A percentile compares a stretch with the other conserved stretches of the same genome.
Conservation (phyloP, 2,113 vertebrate genomes). For the Dicerorhinus sumatrensis region DNA sequence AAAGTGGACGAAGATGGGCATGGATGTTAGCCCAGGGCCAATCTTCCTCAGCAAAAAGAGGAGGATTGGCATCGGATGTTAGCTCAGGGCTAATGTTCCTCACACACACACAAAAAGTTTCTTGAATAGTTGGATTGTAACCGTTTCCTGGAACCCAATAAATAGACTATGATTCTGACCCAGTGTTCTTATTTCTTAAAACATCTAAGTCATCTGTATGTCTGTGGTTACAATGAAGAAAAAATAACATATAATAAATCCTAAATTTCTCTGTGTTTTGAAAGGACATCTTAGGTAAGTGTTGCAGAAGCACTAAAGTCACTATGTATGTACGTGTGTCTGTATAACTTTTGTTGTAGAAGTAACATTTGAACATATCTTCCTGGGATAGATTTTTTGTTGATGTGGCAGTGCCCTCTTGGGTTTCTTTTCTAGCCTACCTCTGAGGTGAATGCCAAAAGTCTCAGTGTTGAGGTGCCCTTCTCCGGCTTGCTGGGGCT, state of each 20-base stretch:
- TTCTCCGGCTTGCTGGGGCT: background rate
- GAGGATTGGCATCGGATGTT: too few relatives aligned
- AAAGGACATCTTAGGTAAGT: background rate
- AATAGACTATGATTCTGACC: background rate
- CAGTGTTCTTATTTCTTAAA: constrained; percentile 35
- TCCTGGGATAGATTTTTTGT: background rate
- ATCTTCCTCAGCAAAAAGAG: too few relatives aligned
- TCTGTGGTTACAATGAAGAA: background rate
- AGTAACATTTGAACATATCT: background rate
- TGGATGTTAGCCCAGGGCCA: too few relatives aligned
- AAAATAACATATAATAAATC: background rate
- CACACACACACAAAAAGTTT: background rate
- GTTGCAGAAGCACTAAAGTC: background rate
- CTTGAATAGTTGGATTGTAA: background rate
- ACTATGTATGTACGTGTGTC: background rate
- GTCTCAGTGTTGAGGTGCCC: background rate
- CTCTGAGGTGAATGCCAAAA: background rate
- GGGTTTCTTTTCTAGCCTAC: background rate
- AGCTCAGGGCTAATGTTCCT: too few relatives aligned
- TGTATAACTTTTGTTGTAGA: background rate
- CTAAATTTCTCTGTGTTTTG: background rate
- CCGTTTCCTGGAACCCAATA: background rate
- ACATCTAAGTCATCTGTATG: background rate
- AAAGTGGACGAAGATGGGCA: too few relatives aligned
- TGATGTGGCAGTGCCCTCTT: background rate